Percentiles rank a stretch among this genome's conserved stretches.
Evolutionary conservation across 1,140 invertebrate genomes (phyloP).

Genomic region (Lycorma delicatula): DNA sequence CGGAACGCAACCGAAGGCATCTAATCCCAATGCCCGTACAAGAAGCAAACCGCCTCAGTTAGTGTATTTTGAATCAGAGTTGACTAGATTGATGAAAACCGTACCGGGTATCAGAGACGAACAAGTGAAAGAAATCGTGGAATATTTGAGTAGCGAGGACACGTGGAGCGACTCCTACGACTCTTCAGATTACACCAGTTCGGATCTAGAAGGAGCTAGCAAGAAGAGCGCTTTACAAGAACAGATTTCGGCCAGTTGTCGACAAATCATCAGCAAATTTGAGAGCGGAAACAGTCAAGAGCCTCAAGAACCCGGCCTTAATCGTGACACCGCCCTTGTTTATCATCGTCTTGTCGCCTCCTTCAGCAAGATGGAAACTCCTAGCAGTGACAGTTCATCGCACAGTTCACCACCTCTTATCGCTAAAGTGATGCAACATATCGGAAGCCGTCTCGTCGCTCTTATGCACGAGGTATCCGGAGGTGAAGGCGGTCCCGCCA

Average conservation of each 20-base stretch:
- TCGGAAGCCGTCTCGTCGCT: conserved; percentile 77
- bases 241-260: conserved; percentile 78
- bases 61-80: conserved; percentile 78
- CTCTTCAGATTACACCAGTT: conserved; percentile 82
- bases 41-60: conserved; percentile 65
- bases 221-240: conserved; percentile 65
- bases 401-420: conserved; percentile 76
- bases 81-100: conserved; percentile 84
- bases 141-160: conserved; percentile 83
- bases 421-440: conserved; percentile 87
- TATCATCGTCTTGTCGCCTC: conserved; percentile 76
- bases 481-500: conserved; percentile 26
- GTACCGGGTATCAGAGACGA: conserved; percentile 82
- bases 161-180: conserved; percentile 89
- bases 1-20: conserved; percentile 38
- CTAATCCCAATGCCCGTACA: conserved; percentile 21
- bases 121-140: conserved; percentile 82
- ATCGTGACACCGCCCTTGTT: conserved; percentile 66
- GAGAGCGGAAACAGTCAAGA: conserved; percentile 45
- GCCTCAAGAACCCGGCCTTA: conserved; percentile 39
- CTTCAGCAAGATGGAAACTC: conserved; percentile 58
- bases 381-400: conserved; percentile 38
- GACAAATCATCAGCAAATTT: conserved; percentile 81
- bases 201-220: conserved; percentile 64
- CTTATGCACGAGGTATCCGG: conserved; percentile 78